Conservation (phyloP, 2,797 vertebrate genomes). For the Phataginus tricuspis region DNA sequence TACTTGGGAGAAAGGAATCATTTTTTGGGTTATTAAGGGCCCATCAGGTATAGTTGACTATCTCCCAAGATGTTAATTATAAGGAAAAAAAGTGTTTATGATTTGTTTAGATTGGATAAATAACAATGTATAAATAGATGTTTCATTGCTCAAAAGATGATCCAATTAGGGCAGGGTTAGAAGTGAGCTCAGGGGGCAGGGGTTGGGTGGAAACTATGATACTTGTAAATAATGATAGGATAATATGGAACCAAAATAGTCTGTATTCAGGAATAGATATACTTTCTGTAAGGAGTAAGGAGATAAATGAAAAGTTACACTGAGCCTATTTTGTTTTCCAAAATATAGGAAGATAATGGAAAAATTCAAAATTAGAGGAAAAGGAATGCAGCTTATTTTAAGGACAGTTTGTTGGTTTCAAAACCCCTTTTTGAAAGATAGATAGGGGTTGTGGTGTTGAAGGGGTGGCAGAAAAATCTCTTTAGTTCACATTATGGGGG, state of each 20-base stretch:
- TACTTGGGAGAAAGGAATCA: not conserved
- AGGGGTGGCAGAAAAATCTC: not conserved
- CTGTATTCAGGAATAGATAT: not conserved
- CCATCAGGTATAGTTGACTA: not conserved
- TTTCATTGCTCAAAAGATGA: constrained; percentile 1
- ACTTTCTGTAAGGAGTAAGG: not conserved
- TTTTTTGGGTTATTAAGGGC: not conserved
- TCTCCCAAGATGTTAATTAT: not conserved
- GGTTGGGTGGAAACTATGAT: not conserved
- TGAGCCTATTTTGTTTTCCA: not conserved
- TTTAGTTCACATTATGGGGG: not conserved
- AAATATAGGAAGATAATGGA: not conserved
- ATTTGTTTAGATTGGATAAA: not conserved
- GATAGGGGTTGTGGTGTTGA: not conserved
- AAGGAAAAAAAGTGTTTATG: constrained; percentile 8
- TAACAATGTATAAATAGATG: not conserved
- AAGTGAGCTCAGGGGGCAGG: not conserved
- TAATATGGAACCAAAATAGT: not conserved
- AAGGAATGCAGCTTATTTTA: not conserved
- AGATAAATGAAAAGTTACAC: not conserved
- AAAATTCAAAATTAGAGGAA: constrained; percentile 1
- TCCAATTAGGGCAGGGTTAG: not conserved
- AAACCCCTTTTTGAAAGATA: not conserved
- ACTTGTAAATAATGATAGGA: not conserved
- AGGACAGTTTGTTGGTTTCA: not conserved